Evolutionary conservation across 2,888 invertebrate genomes (phyloP).

Genomic region (Archips crataeganus): DNA sequence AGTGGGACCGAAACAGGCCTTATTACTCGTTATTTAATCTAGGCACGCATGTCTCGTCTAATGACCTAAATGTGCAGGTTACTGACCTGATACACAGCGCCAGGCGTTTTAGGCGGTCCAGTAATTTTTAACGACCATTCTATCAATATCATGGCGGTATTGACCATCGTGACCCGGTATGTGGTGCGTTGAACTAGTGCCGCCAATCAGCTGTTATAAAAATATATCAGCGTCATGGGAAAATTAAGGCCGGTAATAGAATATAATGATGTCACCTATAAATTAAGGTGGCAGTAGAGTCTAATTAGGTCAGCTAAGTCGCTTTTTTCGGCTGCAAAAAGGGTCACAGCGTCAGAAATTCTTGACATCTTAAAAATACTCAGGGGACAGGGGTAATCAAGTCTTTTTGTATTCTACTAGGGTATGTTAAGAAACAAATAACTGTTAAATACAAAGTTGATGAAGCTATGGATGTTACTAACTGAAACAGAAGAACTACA

Average conservation of each 20-base stretch:
- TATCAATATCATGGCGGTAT: slow-evolving; percentile 11
- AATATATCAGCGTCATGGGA: neutral
- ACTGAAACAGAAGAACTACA: neutral
- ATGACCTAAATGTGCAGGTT: slow-evolving; percentile 32
- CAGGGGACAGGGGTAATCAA: too few relatives aligned
- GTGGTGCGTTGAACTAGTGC: slow-evolving; percentile 10
- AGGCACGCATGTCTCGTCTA: slow-evolving; percentile 20
- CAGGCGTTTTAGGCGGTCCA: slow-evolving; percentile 24
- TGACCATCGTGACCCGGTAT: slow-evolving; percentile 13
- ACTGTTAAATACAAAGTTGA: too few relatives aligned
- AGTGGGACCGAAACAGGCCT: neutral
- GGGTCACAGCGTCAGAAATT: neutral
- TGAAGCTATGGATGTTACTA: neutral
- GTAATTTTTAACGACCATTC: slow-evolving; percentile 24
- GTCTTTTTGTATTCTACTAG: too few relatives aligned
- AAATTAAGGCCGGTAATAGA: neutral
- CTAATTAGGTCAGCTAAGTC: neutral
- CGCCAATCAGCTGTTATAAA: slow-evolving; percentile 17
- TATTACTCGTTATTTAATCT: slow-evolving; percentile 12
- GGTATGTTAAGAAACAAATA: too few relatives aligned
- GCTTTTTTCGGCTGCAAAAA: neutral
- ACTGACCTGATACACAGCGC: slow-evolving; percentile 26
- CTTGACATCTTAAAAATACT: too few relatives aligned
- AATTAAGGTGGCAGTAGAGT: neutral
- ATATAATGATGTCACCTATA: neutral